Base-by-base conservation (phyloP, 1,140 invertebrate genomes). In the Cherax destructor region DNA sequence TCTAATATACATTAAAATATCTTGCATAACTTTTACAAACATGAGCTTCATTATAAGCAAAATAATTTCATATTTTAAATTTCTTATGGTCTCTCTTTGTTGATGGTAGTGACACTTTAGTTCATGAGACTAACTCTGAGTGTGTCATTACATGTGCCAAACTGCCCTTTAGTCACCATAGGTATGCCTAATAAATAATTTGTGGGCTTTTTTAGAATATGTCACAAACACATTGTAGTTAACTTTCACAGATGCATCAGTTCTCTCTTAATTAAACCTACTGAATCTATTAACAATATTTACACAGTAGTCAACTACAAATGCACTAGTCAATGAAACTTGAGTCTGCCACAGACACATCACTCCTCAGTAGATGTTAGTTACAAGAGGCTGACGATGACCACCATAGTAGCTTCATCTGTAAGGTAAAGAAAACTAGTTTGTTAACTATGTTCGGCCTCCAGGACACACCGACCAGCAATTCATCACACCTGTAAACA, bases 301-400 rank as follows among this genome's bases (percentile, higher is more conserved):
- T 74, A 21, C 21, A 74, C n/a, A 74, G 2, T 11, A 30, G 69
- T 74, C 69, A 74, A 74, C 69, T 30, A 74, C 69, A 74, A 74
- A 24, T 74, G 21, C 24, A 74, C 21, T 30, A 21, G n/a, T 74
- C 24, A 24, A 9, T 10, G 30, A 74, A 74, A 30, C 69, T 74
- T 30, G 61, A 65, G 69, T 74, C 24, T 74, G 24, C 69, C 69
- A 69, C 65, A 30, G 69, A 30, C 69, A 74, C 69, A 74, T 30
- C 24, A 74, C 69, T 74, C 69, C 7, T 83, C 69, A 47, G 61
- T 83, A 83, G 81, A 65, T 69, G 81, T 65, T 83, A 61, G 52
- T 61, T 69, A 65, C 47, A 61, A 83, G 59, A 83, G 80, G 80
- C 30, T 83, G 81, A 69, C 30, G 81, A 83, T 49, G 52, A 61